Base-by-base conservation (phyloP, 2,797 vertebrate species). In the Anomalospiza imberbis region DNA sequence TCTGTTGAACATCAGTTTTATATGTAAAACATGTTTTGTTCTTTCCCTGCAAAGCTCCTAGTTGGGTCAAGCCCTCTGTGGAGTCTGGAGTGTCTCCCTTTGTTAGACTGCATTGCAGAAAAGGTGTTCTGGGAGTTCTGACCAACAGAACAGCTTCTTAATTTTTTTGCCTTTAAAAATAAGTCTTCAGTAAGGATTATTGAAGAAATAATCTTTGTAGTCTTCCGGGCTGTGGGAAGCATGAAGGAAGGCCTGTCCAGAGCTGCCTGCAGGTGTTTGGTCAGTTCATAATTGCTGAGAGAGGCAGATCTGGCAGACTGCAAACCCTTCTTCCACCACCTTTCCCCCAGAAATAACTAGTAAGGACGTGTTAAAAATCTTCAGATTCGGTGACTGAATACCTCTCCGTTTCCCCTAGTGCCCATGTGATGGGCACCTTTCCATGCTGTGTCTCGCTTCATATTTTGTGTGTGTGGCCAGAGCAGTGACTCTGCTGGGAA, bases 341-440 rank as follows among this genome's bases (percentile, higher is more conserved):
- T 76, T 55, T 17, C 20, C 32, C 31, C 18, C 14, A 67, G 48
- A 72, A 92, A 55, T 62, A 68, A 65, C 38, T 67, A 80, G 68
- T 45, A 40, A 65, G 68, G 38, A 47, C 0, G 0, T 13, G 22
- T 77, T 68, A 24, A n/a, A 62, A 82, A 38, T 58, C 36, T 79
- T n/a, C 48, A 62, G 66, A 16, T 38, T 58, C 0, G 1, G 32
- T 50, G 63, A n/a, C 17, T 3, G 6, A 85, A 50, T 17, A 5
- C 12, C 10, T 74, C 25, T 91, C 32, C 57, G 32, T 77, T 79
- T 70, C 9, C 44, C 19, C n/a, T 40, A 18, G 44, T 4, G 4
- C 17, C 0, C 0, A 31, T 34, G 50, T 1, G 0, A 10, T 17
- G 58, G 34, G 17, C 19, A n/a, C 17, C 5, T 58, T 34, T 36